Percentiles rank a stretch among this genome's conserved stretches.
Conservation (phyloP, 1,140 invertebrate species). For the Drosophila orena region DNA sequence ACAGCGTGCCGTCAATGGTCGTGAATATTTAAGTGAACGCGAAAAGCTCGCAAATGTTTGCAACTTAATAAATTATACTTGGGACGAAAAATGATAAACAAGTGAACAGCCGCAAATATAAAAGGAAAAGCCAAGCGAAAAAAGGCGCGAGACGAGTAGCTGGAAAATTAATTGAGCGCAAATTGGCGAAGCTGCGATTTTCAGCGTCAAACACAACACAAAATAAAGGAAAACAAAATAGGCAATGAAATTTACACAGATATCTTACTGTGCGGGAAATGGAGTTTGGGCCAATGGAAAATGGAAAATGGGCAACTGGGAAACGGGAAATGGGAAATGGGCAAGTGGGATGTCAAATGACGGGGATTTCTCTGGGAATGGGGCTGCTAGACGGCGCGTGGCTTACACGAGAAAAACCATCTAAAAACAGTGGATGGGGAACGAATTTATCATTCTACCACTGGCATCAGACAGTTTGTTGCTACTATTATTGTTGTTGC, state of each 20-base stretch:
- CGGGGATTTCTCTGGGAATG: slow-evolving; percentile 22
- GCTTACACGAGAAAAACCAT: slow-evolving; percentile 28
- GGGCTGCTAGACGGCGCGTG: slow-evolving; percentile 38
- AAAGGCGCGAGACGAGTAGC: slow-evolving; percentile 26
- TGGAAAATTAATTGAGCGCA: slow-evolving; percentile 80
- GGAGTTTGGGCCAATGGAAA: slow-evolving; percentile 10
- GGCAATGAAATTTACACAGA: slow-evolving; percentile 58
- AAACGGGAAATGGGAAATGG: slow-evolving; percentile 37
- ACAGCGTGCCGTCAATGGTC: slow-evolving; percentile 23
- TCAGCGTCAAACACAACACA: slow-evolving; percentile 16
- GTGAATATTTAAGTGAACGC: slow-evolving; percentile 36
- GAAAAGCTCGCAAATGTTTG: slow-evolving; percentile 55
- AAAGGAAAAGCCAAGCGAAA: slow-evolving; percentile 4
- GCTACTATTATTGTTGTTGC: not conserved
- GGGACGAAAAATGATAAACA: slow-evolving; percentile 54
- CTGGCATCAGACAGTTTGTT: not conserved
- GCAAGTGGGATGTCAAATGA: slow-evolving; percentile 14
- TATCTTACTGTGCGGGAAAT: slow-evolving; percentile 11
- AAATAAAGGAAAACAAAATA: slow-evolving; percentile 33
- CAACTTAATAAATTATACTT: slow-evolving; percentile 66
- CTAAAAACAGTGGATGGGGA: slow-evolving; percentile 39
- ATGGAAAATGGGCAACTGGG: slow-evolving; percentile 24
- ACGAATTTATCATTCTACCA: slow-evolving; percentile 73
- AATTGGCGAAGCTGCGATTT: slow-evolving; percentile 72
- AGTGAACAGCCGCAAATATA: slow-evolving; percentile 46